Base-by-base conservation (phyloP, 2,113 vertebrate genomes). In the Paracanthobrama guichenoti region DNA sequence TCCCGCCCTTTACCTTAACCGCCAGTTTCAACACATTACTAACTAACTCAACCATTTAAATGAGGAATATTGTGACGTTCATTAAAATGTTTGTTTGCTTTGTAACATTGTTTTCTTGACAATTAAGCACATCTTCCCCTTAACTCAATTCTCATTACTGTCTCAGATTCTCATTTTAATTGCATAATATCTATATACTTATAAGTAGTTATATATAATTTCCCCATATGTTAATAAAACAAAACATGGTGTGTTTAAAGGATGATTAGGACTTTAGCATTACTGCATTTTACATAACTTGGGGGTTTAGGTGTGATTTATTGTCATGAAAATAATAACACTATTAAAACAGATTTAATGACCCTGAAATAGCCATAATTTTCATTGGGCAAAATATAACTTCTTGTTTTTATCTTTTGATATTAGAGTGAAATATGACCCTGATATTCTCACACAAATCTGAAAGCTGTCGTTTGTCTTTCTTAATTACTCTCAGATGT, bases 401-500 rank as follows among this genome's bases (percentile, higher is more conserved):
- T 66, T 9, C 4, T 66, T 35, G 8, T 62, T 26, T 28, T 18
- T 0, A 60, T 60, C 18, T 4, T 67, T 55, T 55, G 53, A 55
- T 14, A 55, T 55, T 55, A 55, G 53, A 55, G 53, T 55, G 18
- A 55, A 55, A 55, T 67, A 35, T 20, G 28, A 67, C 7, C 26
- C 26, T 64, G 62, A 31, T 18, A 66, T 1, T 31, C 24, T 64
- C 13, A 16, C 26, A 16, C 5, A 9, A 18, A 35, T 3, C 14
- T 18, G 62, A 66, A 66, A 31, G 26, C 62, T 31, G 16, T 39
- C 24, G 2, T 67, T 39, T 12, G 28, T 28, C 35, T 20, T 66
- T 11, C 18, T 69, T 69, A 0, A 16, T 64, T 83, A 82, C 39
- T 24, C 90, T 11, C 59, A 98, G 96, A 96, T 98, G 91, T 94